Evolutionary conservation across 2,888 invertebrate species (phyloP).

Genomic region (Andrena haemorrhoa): DNA sequence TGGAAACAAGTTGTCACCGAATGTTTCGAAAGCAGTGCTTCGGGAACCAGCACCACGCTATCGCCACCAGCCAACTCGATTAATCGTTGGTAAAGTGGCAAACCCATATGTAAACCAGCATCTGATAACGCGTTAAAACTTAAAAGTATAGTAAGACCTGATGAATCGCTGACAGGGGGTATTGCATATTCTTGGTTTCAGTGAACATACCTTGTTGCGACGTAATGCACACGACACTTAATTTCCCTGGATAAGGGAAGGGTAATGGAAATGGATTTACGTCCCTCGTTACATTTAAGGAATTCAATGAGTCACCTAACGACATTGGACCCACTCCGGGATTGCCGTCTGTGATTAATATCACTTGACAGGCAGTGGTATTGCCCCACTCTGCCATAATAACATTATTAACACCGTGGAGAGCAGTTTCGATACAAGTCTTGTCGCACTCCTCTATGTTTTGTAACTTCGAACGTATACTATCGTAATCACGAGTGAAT

Average conservation of each 20-base stretch:
- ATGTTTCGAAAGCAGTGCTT: conserved; percentile 85
- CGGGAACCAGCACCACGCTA: conserved; percentile 87
- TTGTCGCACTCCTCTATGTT: conserved; percentile 94
- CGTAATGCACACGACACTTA: conserved; percentile 91
- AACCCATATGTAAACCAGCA: conserved; percentile 85
- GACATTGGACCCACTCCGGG: conserved; percentile 89
- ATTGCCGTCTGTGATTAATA: conserved; percentile 92
- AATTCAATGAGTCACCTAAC: conserved; percentile 87
- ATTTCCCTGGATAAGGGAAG: conserved; percentile 92
- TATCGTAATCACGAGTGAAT: conserved; percentile 95
- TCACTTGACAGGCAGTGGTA: conserved; percentile 93
- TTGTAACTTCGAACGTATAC: conserved; percentile 90
- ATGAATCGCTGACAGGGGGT: neutral
- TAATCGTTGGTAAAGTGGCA: conserved; percentile 92
- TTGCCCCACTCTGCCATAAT: conserved; percentile 96
- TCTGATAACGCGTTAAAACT: conserved; percentile 71
- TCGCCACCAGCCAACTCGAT: conserved; percentile 91
- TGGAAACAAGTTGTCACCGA: conserved; percentile 85
- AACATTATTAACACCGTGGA: conserved; percentile 92
- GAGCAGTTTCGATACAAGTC: conserved; percentile 92
- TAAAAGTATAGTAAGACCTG: neutral
- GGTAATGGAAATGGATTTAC: conserved; percentile 89
- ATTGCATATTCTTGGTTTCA: conserved; percentile 76
- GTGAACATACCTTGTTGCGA: conserved; percentile 87
- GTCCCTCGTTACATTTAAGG: conserved; percentile 84